Conservation (phyloP, 35 echinoderm and acorn worm species). For the Lytechinus pictus region DNA sequence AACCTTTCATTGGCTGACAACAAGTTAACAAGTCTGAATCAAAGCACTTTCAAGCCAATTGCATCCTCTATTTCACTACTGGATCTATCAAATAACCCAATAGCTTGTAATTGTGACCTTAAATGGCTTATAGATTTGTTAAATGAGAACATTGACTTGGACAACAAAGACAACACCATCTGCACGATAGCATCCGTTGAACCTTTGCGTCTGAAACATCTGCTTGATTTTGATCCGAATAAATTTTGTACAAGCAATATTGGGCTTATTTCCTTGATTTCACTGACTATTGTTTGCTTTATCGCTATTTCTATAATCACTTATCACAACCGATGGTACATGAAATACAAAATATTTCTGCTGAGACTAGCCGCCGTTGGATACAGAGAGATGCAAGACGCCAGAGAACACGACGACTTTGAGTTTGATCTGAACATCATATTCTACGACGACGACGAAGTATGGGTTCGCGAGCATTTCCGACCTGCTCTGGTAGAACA, state of each 20-base stretch:
- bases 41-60: not conserved
- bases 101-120: not conserved
- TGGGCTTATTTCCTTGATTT: not conserved
- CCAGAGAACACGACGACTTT: not conserved
- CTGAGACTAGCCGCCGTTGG: not conserved
- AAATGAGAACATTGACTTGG: not conserved
- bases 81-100: not conserved
- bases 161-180: not conserved
- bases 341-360: not conserved
- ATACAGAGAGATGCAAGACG: not conserved
- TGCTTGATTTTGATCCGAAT: not conserved
- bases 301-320: not conserved
- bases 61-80: not conserved
- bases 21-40: not conserved
- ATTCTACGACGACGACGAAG: slow-evolving; percentile 5
- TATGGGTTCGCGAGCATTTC: not conserved
- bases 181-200: not conserved
- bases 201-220: not conserved
- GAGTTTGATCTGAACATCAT: not conserved
- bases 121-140: not conserved
- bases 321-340: not conserved
- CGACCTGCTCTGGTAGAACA: not conserved
- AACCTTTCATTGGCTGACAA: not conserved
- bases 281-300: not conserved
- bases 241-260: not conserved